These are phyloP conservation scores for Ectemnius cavifrons DNA, from an alignment of 2,888 invertebrate genomes.

Conservation along the genomic window DNA sequence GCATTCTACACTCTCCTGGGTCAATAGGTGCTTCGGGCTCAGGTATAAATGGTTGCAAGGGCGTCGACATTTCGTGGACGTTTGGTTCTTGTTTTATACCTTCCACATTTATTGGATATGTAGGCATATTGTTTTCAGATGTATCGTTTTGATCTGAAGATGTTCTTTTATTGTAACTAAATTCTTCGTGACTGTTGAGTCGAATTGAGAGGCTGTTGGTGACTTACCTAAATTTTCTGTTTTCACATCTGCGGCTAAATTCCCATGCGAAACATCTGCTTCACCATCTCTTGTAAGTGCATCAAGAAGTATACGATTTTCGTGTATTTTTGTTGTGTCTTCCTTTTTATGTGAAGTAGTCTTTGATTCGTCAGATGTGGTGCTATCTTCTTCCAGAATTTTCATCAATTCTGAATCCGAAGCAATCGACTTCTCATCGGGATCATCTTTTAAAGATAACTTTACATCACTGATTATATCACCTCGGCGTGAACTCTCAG, in stretches of 20 bases:
- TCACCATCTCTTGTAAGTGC: constrained; percentile 63
- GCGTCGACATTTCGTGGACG: constrained; percentile 46
- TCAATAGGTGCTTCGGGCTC: constrained; percentile 91
- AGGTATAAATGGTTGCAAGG: constrained; percentile 80
- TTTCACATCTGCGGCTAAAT: constrained; percentile 45
- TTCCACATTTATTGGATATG: constrained; percentile 17
- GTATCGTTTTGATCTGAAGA: constrained; percentile 23
- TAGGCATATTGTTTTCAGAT: constrained; percentile 28
- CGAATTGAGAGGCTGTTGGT: not conserved
- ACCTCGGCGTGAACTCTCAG: constrained; percentile 48
- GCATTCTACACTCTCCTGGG: constrained; percentile 86
- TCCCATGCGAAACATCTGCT: constrained; percentile 41
- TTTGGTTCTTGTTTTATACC: constrained; percentile 37
- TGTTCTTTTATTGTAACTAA: constrained; percentile 19
- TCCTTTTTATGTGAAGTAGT: constrained; percentile 61
- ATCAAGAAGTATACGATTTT: constrained; percentile 66
- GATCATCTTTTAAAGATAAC: constrained; percentile 69
- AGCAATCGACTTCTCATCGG: constrained; percentile 73
- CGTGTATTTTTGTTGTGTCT: constrained; percentile 49
- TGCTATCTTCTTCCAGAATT: constrained; percentile 75
- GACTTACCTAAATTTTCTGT: constrained; percentile 49
- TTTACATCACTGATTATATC: constrained; percentile 66
- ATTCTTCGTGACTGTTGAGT: not conserved
- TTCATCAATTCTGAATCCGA: constrained; percentile 76
- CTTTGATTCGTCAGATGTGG: constrained; percentile 68